Percentiles rank a stretch among this genome's conserved stretches.
phyloP scores from a whole-genome alignment of 2,888 invertebrate genomes.

The Autographa pulchrina region DNA sequence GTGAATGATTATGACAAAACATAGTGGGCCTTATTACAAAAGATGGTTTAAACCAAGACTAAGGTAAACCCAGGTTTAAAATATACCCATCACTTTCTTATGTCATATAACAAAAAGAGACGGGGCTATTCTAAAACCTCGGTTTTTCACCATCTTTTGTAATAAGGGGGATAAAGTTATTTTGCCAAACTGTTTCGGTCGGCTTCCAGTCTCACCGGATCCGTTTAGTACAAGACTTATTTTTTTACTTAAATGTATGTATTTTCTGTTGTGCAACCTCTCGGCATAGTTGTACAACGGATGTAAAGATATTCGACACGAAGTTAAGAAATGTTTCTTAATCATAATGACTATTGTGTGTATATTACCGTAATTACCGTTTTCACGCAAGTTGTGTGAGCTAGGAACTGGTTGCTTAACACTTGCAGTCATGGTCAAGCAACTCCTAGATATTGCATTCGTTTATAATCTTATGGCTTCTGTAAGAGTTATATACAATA shows the following conservation, averaged over 20 bases:
- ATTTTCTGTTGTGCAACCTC: not conserved
- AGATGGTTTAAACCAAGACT: too few species aligned
- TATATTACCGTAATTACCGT: constrained; percentile 1
- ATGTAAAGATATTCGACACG: constrained; percentile 5
- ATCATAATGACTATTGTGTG: constrained; percentile 5
- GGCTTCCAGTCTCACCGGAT: not conserved
- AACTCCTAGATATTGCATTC: not conserved
- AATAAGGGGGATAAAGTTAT: too few species aligned
- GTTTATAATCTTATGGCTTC: not conserved
- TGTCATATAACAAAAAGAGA: too few species aligned
- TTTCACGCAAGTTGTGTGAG: constrained; percentile 4
- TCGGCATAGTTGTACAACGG: not conserved
- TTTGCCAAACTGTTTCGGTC: not conserved
- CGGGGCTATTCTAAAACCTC: too few species aligned
- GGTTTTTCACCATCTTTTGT: too few species aligned
- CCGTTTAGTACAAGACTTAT: too few species aligned
- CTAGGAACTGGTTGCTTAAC: not conserved
- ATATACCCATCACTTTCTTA: too few species aligned
- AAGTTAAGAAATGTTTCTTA: constrained; percentile 8
- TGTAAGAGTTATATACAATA: not conserved
- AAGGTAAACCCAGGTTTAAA: too few species aligned
- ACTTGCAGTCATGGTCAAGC: not conserved
- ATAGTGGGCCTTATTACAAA: too few species aligned
- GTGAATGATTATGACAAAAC: too few species aligned
- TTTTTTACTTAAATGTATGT: not conserved